Evolutionary conservation across 2,113 vertebrate genomes (phyloP).

Genomic region (Pycnonotus jocosus): DNA sequence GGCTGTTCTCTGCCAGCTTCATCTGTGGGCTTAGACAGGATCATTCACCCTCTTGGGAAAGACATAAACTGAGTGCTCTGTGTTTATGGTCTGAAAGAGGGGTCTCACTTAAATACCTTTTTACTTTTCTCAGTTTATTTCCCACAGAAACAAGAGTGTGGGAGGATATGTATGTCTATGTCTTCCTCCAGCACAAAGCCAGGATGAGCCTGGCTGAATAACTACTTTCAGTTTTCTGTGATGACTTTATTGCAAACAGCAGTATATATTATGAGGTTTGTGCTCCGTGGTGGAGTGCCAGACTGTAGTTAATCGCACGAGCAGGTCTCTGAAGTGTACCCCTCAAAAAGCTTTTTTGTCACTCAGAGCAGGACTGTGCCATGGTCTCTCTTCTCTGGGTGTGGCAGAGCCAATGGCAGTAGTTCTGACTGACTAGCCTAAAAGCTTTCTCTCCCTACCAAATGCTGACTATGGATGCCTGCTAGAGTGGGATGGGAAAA

Average conservation of each 20-base stretch:
- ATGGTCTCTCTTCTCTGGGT: not conserved
- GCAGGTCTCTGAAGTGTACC: not conserved
- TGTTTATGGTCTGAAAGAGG: not conserved
- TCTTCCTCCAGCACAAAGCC: not conserved
- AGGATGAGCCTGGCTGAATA: not conserved
- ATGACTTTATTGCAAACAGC: not conserved
- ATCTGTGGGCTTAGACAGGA: not conserved
- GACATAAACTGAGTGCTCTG: not conserved
- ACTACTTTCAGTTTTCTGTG: not conserved
- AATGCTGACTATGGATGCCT: not conserved
- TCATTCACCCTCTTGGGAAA: not conserved
- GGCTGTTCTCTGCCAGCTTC: not conserved
- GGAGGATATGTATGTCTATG: not conserved
- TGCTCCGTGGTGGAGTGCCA: not conserved
- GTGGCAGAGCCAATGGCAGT: not conserved
- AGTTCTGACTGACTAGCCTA: not conserved
- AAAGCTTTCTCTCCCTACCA: not conserved
- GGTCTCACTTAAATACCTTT: not conserved
- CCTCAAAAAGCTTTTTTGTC: not conserved
- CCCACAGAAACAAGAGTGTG: not conserved
- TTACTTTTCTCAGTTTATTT: not conserved
- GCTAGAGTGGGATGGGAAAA: not conserved
- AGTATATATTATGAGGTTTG: not conserved
- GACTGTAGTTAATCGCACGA: not conserved
- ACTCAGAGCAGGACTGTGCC: not conserved